Evolutionary conservation across 2,888 invertebrate genomes (phyloP).

Genomic region (Rhagium mordax): DNA sequence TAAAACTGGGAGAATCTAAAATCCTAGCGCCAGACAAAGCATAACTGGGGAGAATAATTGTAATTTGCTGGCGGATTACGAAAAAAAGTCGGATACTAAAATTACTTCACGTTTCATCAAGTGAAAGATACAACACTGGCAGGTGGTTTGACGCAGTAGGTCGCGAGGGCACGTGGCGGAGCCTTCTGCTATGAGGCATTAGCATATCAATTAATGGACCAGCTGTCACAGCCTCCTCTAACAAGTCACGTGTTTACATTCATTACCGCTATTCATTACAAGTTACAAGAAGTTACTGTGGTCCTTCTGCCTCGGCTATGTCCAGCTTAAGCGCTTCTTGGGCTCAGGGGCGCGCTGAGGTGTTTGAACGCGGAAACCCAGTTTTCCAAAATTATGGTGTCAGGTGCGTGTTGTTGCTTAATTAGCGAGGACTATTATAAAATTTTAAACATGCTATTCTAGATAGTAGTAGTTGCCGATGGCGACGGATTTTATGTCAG

Average conservation of each 20-base stretch:
- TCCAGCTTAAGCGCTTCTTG: not conserved
- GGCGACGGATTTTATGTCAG: not conserved
- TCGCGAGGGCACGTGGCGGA: slow-evolving; percentile 55
- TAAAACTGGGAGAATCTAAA: not conserved
- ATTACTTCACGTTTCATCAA: slow-evolving; percentile 17
- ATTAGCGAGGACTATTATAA: not conserved
- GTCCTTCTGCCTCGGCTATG: not conserved
- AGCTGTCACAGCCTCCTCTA: slow-evolving; percentile 70
- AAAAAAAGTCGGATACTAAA: not conserved
- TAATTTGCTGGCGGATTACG: not conserved
- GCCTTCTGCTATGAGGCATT: slow-evolving; percentile 60
- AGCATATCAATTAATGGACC: slow-evolving; percentile 66
- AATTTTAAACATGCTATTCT: not conserved
- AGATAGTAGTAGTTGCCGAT: not conserved
- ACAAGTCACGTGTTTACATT: slow-evolving; percentile 66
- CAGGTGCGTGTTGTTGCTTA: not conserved
- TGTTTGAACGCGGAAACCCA: not conserved
- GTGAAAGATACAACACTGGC: slow-evolving; percentile 12
- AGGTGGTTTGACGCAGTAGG: slow-evolving; percentile 26
- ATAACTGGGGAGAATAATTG: not conserved
- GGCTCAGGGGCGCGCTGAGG: not conserved
- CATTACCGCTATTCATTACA: slow-evolving; percentile 39
- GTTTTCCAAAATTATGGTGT: slow-evolving; percentile 12
- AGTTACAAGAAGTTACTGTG: slow-evolving; percentile 20
- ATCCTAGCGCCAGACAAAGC: not conserved